These are phyloP conservation scores for Nudaria mundana DNA, from an alignment of 2,888 invertebrate genomes.

Conservation along the genomic window DNA sequence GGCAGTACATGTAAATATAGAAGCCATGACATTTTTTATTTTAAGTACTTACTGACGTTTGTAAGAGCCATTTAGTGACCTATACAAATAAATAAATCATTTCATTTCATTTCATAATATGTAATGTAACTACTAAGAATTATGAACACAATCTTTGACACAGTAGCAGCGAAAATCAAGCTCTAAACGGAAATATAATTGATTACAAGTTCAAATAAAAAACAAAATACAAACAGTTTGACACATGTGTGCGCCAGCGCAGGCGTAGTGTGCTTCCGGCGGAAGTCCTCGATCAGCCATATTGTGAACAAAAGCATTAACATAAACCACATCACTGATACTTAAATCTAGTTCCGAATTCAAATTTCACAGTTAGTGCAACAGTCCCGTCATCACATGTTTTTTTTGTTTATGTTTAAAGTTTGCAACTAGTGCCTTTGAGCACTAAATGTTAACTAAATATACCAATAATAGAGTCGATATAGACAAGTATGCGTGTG, in stretches of 20 bases:
- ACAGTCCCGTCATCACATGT: constrained; percentile 18
- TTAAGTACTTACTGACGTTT: too few species aligned
- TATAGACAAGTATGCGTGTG: constrained; percentile 46
- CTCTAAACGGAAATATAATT: constrained; percentile 7
- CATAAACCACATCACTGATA: constrained; percentile 66
- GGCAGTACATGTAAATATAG: too few species aligned
- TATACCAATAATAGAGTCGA: constrained; percentile 36
- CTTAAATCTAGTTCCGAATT: constrained; percentile 18
- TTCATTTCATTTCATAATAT: too few species aligned
- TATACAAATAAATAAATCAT: too few species aligned
- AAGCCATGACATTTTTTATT: too few species aligned
- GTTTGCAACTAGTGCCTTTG: constrained; percentile 16
- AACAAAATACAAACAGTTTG: constrained; percentile 67
- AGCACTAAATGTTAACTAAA: constrained; percentile 34
- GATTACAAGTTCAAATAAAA: too few species aligned
- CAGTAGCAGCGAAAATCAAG: constrained; percentile 4
- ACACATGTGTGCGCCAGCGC: constrained; percentile 61
- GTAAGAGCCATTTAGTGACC: too few species aligned
- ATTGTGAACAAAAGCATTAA: constrained; percentile 65
- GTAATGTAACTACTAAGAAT: too few species aligned
- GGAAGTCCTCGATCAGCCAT: constrained; percentile 69
- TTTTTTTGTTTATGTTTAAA: constrained; percentile 5
- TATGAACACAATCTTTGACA: not conserved
- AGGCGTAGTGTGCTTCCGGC: constrained; percentile 62
- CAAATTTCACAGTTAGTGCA: constrained; percentile 30